A percentile compares a stretch with the other conserved stretches of the same genome.
Evolutionary conservation across 2,888 invertebrate genomes (phyloP).

Genomic region (Noctua janthina): DNA sequence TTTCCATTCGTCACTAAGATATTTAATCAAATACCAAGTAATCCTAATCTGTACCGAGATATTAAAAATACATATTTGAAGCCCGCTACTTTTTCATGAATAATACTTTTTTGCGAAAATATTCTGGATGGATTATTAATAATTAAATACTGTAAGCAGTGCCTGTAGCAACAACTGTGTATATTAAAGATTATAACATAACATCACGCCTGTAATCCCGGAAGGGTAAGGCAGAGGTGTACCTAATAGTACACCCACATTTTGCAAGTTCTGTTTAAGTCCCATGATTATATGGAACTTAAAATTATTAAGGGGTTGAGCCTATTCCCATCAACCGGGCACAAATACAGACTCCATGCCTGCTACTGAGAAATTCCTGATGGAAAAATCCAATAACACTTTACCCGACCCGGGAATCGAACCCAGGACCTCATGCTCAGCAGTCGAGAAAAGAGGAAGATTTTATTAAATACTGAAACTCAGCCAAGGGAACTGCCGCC

Average conservation of each 20-base stretch:
- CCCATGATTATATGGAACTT: no score
- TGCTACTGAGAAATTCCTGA: not conserved
- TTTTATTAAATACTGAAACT: no score
- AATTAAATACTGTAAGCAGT: not conserved
- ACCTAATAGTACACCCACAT: not conserved
- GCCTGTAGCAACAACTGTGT: not conserved
- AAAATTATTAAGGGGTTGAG: no score
- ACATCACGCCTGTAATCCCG: not conserved
- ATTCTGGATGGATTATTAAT: not conserved
- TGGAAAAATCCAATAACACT: not conserved
- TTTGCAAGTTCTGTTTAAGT: no score
- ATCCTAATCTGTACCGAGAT: slow-evolving; percentile 7
- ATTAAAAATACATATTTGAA: slow-evolving; percentile 18
- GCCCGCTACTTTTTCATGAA: not conserved
- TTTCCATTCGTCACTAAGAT: slow-evolving; percentile 9
- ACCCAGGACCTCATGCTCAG: not conserved
- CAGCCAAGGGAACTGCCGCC: no score
- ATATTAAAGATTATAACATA: not conserved
- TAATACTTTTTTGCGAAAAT: not conserved
- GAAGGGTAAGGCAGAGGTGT: not conserved
- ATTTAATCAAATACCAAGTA: slow-evolving; percentile 10
- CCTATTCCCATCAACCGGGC: no score
- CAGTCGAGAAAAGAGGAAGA: not conserved
- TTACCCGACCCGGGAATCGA: not conserved
- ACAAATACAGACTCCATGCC: no score